Evolutionary conservation across 2,888 invertebrate genomes (phyloP).

Genomic region (Drosophila mimetica): DNA sequence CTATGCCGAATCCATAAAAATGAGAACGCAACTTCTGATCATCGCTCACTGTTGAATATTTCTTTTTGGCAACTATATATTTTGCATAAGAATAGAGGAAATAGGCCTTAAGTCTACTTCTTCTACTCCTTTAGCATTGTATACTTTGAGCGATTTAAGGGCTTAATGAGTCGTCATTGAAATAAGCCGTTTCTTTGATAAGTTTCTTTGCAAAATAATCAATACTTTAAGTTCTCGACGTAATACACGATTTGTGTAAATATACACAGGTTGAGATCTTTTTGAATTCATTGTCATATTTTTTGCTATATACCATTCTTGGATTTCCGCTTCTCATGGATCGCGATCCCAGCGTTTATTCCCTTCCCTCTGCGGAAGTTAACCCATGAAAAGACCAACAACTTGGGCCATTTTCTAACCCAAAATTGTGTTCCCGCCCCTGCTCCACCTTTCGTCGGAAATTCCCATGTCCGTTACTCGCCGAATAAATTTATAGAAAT

Average conservation of each 20-base stretch:
- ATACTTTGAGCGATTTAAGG: neutral
- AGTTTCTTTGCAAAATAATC: no score
- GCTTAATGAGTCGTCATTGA: neutral
- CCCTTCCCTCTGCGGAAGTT: slow-evolving; percentile 41
- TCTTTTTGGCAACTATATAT: slow-evolving; percentile 3
- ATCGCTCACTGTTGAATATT: neutral
- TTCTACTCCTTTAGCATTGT: neutral
- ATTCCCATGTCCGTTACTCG: slow-evolving; percentile 28
- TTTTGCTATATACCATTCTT: neutral
- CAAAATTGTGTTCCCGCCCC: slow-evolving; percentile 51
- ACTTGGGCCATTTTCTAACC: slow-evolving; percentile 59
- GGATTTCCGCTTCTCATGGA: slow-evolving; percentile 32
- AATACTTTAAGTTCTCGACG: neutral
- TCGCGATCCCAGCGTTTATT: neutral
- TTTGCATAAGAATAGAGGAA: slow-evolving; percentile 27
- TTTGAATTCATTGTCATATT: neutral
- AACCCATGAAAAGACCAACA: slow-evolving; percentile 32
- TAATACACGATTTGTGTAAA: neutral
- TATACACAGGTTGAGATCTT: neutral
- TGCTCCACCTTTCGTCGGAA: slow-evolving; percentile 9
- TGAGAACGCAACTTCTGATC: slow-evolving; percentile 12
- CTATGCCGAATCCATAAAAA: neutral
- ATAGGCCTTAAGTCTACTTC: neutral
- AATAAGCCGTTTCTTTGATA: neutral
- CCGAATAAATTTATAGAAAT: neutral